Base-by-base conservation (phyloP, 1,140 invertebrate genomes). In the Amyelois transitella region DNA sequence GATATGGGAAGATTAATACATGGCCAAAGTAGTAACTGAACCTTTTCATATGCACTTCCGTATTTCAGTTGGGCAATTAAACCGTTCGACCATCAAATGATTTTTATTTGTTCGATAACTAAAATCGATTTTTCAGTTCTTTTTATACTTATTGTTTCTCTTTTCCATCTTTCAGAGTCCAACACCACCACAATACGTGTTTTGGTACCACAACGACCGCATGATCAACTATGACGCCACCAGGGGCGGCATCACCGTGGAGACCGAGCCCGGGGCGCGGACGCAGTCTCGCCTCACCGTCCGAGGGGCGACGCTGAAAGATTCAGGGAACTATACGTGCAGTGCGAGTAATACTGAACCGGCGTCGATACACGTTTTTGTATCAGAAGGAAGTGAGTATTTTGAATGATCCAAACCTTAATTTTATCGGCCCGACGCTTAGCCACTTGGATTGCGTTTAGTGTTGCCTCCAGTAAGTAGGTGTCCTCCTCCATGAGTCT, bases 261-360 rank as follows among this genome's bases (percentile, higher is more conserved):
- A 96, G 86, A 96, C 95, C 18, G 94, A 96, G 81, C 94, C 94
- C 44, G 95, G 95, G 25, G 91, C 94, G 56, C 90, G 93, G 54
- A 96, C 95, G 7, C 94, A 96, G 84, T 95, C 94, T 61, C 91
- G 94, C 43, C 91, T 96, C 32, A 95, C 94, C 25, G 96, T 97
- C 62, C 90, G 92, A 17, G 94, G 95, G 57, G 96, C 96, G 19
- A 93, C 94, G 63, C 93, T 96, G 62, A 91, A 93, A 25, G 96
- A 97, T 85, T 96, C 95, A 24, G 96, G 96, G 60, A 97, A 97
- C 89, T 97, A 97, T 77, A 96, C 95, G 43, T 97, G 96, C 90
- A 94, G 93, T 72, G 94, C 95, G 19, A 95, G 94, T 65, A 96
- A 97, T 79, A 96, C 95, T 55, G 95, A 96, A 78, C 92, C 95